Base-by-base conservation (phyloP, 2,888 invertebrate species). In the Notodonta dromedarius region DNA sequence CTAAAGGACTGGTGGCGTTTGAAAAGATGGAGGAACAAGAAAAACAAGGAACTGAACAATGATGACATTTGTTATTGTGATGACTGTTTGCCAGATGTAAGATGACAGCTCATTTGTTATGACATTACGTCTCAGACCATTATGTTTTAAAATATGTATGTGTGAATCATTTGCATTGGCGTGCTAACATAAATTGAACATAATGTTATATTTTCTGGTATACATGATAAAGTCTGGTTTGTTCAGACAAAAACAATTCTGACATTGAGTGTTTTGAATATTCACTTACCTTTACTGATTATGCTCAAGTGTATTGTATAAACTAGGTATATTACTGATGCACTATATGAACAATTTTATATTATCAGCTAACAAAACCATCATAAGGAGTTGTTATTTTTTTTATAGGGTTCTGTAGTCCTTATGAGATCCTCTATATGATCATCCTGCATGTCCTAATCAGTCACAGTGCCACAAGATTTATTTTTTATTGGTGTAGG, bases 1-100 rank as follows among this genome's bases (percentile, higher is more conserved):
- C 91, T 96, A 80, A 96, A 96, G 88, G 96, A 96, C 88, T 96
- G 96, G 96, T 96, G 96, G 96, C 94, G 96, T 66, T 92, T 96
- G 65, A 96, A 96, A 89, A 94, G 94, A 84, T 95, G 96, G 94
- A 94, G 95, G 75, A 94, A 52, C 60, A 67, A 92, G 83, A 94
- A 90, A 79, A 94, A 95, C 76, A 92, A 88, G 79, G 90, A 88
- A 71, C 89, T 90, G 76, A 88, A 81, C 84, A 94, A 94, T 82
- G 95, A 96, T 88, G 95, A 96, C 80, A 94, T 96, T 84, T 96
- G 96, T 91, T 96, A 95, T 92, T 97, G 96, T 94, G 96, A 96
- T 91, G 96, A 96, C 79, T 96, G 96, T 85, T 90, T 95, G 82
- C 94, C 94, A 78, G 93, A 95, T 91, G 94, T 90, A 87, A 91